Evolutionary conservation across 2,113 vertebrate genomes (phyloP), one percentile per base, ranked within the genome.

Genomic region (Tachysurus vachellii): DNA sequence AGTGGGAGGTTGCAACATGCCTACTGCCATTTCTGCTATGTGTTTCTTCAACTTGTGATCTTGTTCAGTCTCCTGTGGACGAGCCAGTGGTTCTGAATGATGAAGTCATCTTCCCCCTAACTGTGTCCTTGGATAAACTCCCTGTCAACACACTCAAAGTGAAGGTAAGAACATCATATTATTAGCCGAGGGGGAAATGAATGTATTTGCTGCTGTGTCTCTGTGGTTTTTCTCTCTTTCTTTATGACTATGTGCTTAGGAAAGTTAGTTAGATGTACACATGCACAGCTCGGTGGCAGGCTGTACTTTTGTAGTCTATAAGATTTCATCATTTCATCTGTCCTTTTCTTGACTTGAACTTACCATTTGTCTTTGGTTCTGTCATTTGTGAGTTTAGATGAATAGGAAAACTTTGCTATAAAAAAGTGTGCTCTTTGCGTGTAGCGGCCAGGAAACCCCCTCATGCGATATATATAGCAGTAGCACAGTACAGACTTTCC

Each of bases 81-180:
- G 94, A 97, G 54, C 94, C 96, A 6, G 93, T 97, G 36, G 95
- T 97, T 28, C 93, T 94, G 85, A 93, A 95, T 5, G 96, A 97
- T 83, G 96, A 97, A 92, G 95, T 96, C 56, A 95, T 97, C 88
- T 97, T 97, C 90, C 96, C 96, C 5, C 94, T 97, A 83, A 96
- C 95, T 0, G 95, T 97, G 44, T 95, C 96, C 50, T 89, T 97
- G 89, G 96, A 97, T 89, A 96, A 95, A 86, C 94, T 97, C 86
- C 96, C 96, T 1, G 95, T 96, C 59, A 95, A 92, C 88, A 97
- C 97, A 66, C 83, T 94, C 62, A 97, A 96, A 93, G 96, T 96
- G 54, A 97, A 97, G 95, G 97, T 97, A 88, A 93, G 94, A 26
- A 31, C 1, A n/a, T 17, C 8, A 28, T 53, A 17, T 82, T 71